phyloP scores from a whole-genome alignment of 1,140 invertebrate genomes.

The Drosophila ironensis region DNA sequence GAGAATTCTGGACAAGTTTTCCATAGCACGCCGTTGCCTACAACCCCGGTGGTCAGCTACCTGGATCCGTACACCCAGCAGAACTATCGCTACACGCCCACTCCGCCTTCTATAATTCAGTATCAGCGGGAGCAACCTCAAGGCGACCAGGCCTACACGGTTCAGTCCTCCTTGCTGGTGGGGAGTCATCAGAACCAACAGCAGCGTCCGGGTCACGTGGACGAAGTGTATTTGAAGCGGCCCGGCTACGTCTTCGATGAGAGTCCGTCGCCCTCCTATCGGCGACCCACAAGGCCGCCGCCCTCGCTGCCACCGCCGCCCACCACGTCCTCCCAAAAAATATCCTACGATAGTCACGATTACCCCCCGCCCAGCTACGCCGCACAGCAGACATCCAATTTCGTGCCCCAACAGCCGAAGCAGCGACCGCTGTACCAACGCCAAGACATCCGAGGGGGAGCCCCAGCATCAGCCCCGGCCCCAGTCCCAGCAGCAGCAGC shows the following conservation, averaged over 20 bases:
- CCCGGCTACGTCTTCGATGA: conserved; percentile 77
- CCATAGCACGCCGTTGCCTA: conserved; percentile 55
- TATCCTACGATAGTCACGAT: conserved; percentile 79
- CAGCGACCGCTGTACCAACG: conserved; percentile 57
- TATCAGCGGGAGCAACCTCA: conserved; percentile 43
- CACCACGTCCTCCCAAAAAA: conserved; percentile 53
- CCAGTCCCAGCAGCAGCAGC: conserved; percentile 6
- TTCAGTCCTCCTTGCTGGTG: conserved; percentile 74
- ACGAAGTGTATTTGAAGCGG: conserved; percentile 65
- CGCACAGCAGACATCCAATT: conserved; percentile 72
- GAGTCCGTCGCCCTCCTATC: conserved; percentile 41
- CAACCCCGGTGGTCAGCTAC: conserved; percentile 72
- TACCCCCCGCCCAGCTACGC: conserved; percentile 78
- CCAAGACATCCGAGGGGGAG: conserved; percentile 58
- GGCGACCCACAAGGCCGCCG: conserved; percentile 37
- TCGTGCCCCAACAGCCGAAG: conserved; percentile 50
- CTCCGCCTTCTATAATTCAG: conserved; percentile 39
- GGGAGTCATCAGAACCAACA: conserved; percentile 40
- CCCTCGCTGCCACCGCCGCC: conserved; percentile 10
- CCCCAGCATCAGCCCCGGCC: conserved; percentile 26
- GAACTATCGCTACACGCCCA: conserved; percentile 61
- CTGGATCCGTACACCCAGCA: conserved; percentile 76
- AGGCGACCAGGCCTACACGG: conserved; percentile 67
- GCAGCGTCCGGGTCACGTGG: conserved; percentile 22
- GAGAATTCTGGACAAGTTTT: conserved; percentile 8